Evolutionary conservation across 2,888 invertebrate species (phyloP), one percentile per base, ranked within the genome.

Genomic region (Cerastis leucographa): DNA sequence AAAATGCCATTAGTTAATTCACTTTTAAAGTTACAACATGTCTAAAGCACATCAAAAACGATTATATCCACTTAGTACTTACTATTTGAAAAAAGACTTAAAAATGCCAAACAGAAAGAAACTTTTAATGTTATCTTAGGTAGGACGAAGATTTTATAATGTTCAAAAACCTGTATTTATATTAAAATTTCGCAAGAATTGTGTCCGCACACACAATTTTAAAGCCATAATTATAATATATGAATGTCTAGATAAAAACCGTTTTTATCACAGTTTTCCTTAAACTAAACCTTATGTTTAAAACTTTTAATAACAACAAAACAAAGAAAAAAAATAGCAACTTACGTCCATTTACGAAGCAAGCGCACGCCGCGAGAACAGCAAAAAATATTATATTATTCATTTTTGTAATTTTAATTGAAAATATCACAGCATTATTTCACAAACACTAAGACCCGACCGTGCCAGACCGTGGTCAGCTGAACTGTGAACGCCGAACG

Each of bases 301-400:
- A 25, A 64, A 44, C 14, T 35, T 44, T 35, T 51, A 54, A 35
- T n/a, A 35, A 42, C 14, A 40, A n/a, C n/a, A 11, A 40, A 56
- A 17, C 4, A 2, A 8, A 12, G 54, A 62, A 44, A 64, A 56
- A 78, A 76, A 64, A 56, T 54, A 73, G 66, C 71, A 44, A 90
- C 91, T 91, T 82, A 91, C 91, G 90, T 79, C 90, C 90, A 80
- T 85, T 75, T 54, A 87, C 89, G 29, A 80, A 67, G 74, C 86
- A 88, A 72, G 87, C 76, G 73, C 78, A 86, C 17, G 84, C 74
- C 29, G 85, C 79, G 22, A 90, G 59, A 25, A 88, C 54, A 35
- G 83, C 83, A 67, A 87, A 56, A 65, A 86, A 25, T 71, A 80
- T 56, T 64, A 82, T 61, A 42, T 76, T 61, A 42, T 76, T 78